Percentiles rank a stretch among this genome's conserved stretches.
Evolutionary conservation across 2,113 vertebrate species (phyloP).

Genomic region (Carassius gibelio): DNA sequence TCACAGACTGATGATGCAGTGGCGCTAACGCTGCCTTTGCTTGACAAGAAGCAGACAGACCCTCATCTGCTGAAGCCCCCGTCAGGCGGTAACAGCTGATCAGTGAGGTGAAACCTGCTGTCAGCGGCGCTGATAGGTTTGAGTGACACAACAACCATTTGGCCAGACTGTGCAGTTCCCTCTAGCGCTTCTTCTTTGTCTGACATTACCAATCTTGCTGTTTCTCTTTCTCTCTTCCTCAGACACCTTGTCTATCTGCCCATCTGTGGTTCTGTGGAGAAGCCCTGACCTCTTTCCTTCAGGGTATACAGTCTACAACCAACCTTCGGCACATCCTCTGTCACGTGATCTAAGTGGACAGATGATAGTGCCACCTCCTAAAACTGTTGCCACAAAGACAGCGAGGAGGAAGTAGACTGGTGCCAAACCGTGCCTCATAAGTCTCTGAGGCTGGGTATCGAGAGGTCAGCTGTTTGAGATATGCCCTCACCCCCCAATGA

Average conservation of each 20-base stretch:
- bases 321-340: constrained; percentile 27
- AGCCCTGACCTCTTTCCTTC: constrained; percentile 45
- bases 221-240: constrained; percentile 40
- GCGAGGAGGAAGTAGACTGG: constrained; percentile 62
- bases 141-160: constrained; percentile 58
- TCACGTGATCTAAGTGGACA: constrained; percentile 42
- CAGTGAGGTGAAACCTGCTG: constrained; percentile 52
- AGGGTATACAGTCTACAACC: constrained; percentile 38
- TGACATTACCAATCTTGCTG: constrained; percentile 48
- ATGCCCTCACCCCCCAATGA: constrained; percentile 96
- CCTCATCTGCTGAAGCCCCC: constrained; percentile 37
- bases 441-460: constrained; percentile 69
- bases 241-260: constrained; percentile 37
- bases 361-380: constrained; percentile 65
- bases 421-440: constrained; percentile 55
- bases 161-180: constrained; percentile 52
- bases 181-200: constrained; percentile 46
- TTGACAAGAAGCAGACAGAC: constrained; percentile 54
- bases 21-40: constrained; percentile 63
- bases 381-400: constrained; percentile 60
- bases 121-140: constrained; percentile 64
- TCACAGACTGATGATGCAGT: constrained; percentile 58
- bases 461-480: constrained; percentile 71
- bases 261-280: constrained; percentile 59
- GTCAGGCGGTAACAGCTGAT: constrained; percentile 39